Evolutionary conservation across 1,140 invertebrate genomes (phyloP).

Genomic region (Spodoptera litura): DNA sequence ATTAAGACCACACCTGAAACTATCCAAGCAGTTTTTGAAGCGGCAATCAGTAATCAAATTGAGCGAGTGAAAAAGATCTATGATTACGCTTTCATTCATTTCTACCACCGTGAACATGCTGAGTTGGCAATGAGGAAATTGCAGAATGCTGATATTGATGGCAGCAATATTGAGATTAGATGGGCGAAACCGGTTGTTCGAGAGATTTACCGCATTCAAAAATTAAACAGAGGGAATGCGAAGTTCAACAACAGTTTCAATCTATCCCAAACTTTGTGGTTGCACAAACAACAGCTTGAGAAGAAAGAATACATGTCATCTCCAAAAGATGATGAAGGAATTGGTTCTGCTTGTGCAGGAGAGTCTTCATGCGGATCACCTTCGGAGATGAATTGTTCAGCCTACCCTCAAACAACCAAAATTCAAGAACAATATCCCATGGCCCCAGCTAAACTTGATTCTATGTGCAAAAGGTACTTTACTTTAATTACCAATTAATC

Average conservation of each 20-base stretch:
- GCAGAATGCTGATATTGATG: slow-evolving; percentile 78
- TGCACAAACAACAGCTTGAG: slow-evolving; percentile 79
- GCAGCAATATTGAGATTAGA: slow-evolving; percentile 73
- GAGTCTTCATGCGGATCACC: slow-evolving; percentile 68
- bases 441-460: slow-evolving; percentile 75
- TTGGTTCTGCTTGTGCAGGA: slow-evolving; percentile 69
- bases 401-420: slow-evolving; percentile 28
- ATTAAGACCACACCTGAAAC: slow-evolving; percentile 71
- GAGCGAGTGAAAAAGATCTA: slow-evolving; percentile 84
- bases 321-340: slow-evolving; percentile 74
- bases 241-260: slow-evolving; percentile 79
- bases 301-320: slow-evolving; percentile 73
- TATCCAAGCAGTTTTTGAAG: slow-evolving; percentile 72
- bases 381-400: slow-evolving; percentile 50
- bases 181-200: slow-evolving; percentile 81
- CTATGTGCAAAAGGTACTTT: slow-evolving; percentile 75
- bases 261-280: slow-evolving; percentile 73
- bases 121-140: slow-evolving; percentile 79
- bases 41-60: slow-evolving; percentile 66
- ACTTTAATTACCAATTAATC: neutral
- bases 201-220: slow-evolving; percentile 77
- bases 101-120: slow-evolving; percentile 78
- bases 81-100: slow-evolving; percentile 86
- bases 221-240: slow-evolving; percentile 77
- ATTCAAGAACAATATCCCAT: slow-evolving; percentile 57